These are phyloP conservation scores for Micropterix aruncella DNA, from an alignment of 2,888 invertebrate species.

Conservation along the genomic window DNA sequence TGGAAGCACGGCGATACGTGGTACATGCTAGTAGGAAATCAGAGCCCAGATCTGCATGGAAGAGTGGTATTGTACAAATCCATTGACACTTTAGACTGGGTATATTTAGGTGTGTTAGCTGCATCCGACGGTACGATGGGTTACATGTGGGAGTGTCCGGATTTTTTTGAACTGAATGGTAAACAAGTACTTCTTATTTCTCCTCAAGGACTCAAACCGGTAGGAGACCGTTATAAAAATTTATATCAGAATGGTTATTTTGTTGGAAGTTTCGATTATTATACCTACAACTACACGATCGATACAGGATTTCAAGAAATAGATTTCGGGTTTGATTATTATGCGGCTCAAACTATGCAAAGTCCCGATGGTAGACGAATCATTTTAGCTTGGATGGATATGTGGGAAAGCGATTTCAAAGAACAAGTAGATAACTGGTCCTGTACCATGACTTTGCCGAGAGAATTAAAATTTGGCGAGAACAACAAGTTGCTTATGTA, in stretches of 20 bases:
- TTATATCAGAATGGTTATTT: constrained; percentile 29
- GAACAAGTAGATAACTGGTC: constrained; percentile 25
- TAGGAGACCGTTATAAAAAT: constrained; percentile 24
- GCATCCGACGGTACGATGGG: constrained; percentile 24
- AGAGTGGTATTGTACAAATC: constrained; percentile 25
- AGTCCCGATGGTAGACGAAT: constrained; percentile 20
- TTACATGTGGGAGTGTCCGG: constrained; percentile 38
- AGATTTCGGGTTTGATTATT: constrained; percentile 30
- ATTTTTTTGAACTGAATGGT: constrained; percentile 28
- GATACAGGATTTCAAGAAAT: constrained; percentile 20
- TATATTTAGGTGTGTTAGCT: constrained; percentile 18
- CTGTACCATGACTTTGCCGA: constrained; percentile 27
- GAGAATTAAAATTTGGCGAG: constrained; percentile 19
- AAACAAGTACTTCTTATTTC: constrained; percentile 27
- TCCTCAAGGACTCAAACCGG: constrained; percentile 25
- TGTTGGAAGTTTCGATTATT: constrained; percentile 27
- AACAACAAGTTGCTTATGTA: constrained; percentile 20
- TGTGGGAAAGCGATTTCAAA: constrained; percentile 29
- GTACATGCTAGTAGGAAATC: constrained; percentile 32
- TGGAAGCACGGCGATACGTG: constrained; percentile 24
- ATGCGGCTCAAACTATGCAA: constrained; percentile 27
- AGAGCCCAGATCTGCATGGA: constrained; percentile 21
- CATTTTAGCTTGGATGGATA: constrained; percentile 28
- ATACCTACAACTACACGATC: constrained; percentile 18
- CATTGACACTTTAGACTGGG: constrained; percentile 22